Conservation (phyloP, 2,888 invertebrate species). For the Drosophila suboccidentalis region DNA sequence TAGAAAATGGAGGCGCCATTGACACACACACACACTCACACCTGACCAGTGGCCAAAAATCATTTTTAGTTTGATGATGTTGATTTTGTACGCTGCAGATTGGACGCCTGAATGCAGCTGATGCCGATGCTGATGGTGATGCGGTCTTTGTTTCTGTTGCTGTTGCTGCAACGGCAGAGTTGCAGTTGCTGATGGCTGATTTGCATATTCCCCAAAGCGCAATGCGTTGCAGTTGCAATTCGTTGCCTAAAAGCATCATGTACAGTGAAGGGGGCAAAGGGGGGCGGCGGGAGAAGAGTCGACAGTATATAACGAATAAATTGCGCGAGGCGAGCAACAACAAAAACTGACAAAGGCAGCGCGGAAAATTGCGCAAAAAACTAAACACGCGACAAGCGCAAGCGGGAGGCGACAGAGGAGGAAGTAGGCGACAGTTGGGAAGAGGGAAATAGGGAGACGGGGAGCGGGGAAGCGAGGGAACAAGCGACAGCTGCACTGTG, state of each 20-base stretch:
- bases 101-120: constrained; percentile 50
- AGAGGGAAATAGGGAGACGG: not conserved
- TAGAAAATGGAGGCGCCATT: not conserved
- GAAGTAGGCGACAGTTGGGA: not conserved
- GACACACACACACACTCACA: constrained; percentile 8
- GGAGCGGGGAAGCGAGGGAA: not conserved
- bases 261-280: not conserved
- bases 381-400: constrained; percentile 65
- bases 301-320: constrained; percentile 61
- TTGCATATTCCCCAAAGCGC: constrained; percentile 81
- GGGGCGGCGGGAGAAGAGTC: not conserved
- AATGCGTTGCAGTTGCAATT: constrained; percentile 69
- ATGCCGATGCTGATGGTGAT: constrained; percentile 39
- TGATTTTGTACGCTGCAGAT: constrained; percentile 50
- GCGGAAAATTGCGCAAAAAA: constrained; percentile 82
- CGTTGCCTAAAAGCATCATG: constrained; percentile 75
- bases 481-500: constrained; percentile 66
- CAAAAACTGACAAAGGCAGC: constrained; percentile 71
- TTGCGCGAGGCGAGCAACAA: constrained; percentile 27
- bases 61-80: constrained; percentile 72
- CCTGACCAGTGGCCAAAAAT: constrained; percentile 43
- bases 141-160: constrained; percentile 44
- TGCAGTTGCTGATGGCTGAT: constrained; percentile 67
- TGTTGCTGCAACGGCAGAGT: constrained; percentile 37
- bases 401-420: not conserved